Percentiles rank a stretch among this genome's conserved stretches.
Conservation (phyloP, 1,140 invertebrate species). For the Diplogasteroides magnus region DNA sequence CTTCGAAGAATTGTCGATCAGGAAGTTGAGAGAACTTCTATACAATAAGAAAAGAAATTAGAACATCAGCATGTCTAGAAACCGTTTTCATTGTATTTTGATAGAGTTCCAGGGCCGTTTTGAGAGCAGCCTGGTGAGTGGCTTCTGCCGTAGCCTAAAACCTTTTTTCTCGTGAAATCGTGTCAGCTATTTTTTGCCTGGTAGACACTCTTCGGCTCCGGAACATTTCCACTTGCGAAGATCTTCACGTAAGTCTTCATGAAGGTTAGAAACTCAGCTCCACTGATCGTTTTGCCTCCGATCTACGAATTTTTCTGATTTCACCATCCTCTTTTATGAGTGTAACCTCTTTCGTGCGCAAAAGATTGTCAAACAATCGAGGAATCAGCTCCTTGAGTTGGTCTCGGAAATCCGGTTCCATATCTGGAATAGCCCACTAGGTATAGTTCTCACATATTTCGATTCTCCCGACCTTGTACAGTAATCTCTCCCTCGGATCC, state of each 20-base stretch:
- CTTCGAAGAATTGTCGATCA: background rate
- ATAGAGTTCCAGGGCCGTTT: background rate
- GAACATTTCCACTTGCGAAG: background rate
- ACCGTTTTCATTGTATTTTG: background rate
- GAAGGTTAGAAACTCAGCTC: background rate
- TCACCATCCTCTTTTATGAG: background rate
- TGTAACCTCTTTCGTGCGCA: background rate
- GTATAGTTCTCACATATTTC: background rate
- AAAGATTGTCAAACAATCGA: background rate
- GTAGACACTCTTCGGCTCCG: background rate
- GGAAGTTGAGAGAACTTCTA: background rate
- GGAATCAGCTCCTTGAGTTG: background rate
- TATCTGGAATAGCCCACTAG: background rate
- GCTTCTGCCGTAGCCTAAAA: background rate
- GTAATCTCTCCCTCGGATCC: background rate
- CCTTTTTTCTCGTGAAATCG: too few species aligned
- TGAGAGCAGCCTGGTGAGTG: background rate
- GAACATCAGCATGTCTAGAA: background rate
- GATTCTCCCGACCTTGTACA: background rate
- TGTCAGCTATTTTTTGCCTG: too few species aligned
- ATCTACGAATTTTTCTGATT: background rate
- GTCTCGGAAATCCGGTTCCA: background rate
- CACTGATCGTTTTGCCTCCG: background rate
- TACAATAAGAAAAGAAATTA: background rate
- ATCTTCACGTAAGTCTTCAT: background rate